phyloP scores from a whole-genome alignment of 2,113 vertebrate species.

The Neofelis nebulosa region DNA sequence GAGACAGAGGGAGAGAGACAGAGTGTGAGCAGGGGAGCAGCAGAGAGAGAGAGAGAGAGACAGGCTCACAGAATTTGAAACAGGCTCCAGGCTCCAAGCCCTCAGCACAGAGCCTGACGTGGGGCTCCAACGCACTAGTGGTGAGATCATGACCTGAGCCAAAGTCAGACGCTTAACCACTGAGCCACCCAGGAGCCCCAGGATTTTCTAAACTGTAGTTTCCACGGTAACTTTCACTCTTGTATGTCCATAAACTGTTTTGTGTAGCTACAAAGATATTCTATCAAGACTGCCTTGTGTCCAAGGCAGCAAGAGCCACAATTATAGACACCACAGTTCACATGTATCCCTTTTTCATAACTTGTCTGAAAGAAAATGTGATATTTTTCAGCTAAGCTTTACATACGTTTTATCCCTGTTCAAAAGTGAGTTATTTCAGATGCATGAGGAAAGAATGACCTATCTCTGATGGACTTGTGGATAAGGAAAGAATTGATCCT shows the following conservation, averaged over 20 bases:
- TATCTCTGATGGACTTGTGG: neutral
- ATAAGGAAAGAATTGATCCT: neutral
- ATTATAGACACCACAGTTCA: neutral
- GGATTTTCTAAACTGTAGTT: constrained; percentile 28
- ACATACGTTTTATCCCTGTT: constrained; percentile 10
- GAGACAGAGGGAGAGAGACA: too few species aligned
- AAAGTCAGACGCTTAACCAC: too few species aligned
- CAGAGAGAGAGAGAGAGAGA: too few species aligned
- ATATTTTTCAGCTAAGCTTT: constrained; percentile 24
- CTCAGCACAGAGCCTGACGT: too few species aligned
- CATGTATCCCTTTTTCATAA: neutral
- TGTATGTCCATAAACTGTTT: neutral
- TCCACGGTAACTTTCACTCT: constrained; percentile 2
- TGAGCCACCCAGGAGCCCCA: neutral
- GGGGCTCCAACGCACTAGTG: too few species aligned
- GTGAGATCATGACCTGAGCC: too few species aligned
- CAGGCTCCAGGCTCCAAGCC: too few species aligned
- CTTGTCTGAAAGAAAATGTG: constrained; percentile 26
- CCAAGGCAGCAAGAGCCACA: constrained; percentile 20
- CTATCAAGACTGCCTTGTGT: neutral
- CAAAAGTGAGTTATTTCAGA: constrained; percentile 7
- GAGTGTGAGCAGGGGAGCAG: too few species aligned
- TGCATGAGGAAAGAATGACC: neutral
- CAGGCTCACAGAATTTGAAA: too few species aligned
- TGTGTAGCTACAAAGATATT: neutral